Evolutionary conservation across 2,888 invertebrate genomes (phyloP), one percentile per base, ranked within the genome.

Genomic region (Synanthedon andrenaeformis): DNA sequence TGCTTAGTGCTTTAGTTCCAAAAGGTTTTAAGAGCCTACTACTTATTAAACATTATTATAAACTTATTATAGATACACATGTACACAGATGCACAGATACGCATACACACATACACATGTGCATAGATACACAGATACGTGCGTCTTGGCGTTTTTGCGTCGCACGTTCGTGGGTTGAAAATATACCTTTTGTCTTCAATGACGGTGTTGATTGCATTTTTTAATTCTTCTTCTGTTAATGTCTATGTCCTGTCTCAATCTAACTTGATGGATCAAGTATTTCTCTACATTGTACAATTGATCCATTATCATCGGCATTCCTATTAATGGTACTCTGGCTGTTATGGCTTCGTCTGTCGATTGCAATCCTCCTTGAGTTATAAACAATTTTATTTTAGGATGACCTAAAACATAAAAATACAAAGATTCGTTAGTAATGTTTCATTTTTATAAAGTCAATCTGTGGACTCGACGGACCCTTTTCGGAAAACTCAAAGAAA

Each of bases 311-410:
- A 82, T 76, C 0, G 82, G 81, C 51, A 82, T 56, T 13, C 72
- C 79, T 11, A 83, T 60, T 12, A 83, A 58, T 1, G 84, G 83
- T 0, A 80, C 74, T 50, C 72, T 72, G 3, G 72, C 73, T n/a
- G 65, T 67, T 3, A 85, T 69, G 2, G 83, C 74, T 62, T 86
- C 85, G 52, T 83, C 80, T 3, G 79, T 70, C 0, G 83, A 82
- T 55, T 83, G 82, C 1, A 81, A 58, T 5, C 84, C 83, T 53
- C 77, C 81, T 73, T 85, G 84, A 0, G 79, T 81, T 35, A 86
- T 72, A 55, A 87, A 87, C 1, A 82, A 54, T 55, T 82, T 85
- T 3, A 87, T 54, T 19, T 83, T 86, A 8, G 78, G 74, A 58
- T 88, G 86, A 4, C 61, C 75, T 76, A 55, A 19, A 65, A n/a